Evolutionary conservation across 2,113 vertebrate species (phyloP), one percentile per base, ranked within the genome.

Genomic region (Sinosuthora webbiana): DNA sequence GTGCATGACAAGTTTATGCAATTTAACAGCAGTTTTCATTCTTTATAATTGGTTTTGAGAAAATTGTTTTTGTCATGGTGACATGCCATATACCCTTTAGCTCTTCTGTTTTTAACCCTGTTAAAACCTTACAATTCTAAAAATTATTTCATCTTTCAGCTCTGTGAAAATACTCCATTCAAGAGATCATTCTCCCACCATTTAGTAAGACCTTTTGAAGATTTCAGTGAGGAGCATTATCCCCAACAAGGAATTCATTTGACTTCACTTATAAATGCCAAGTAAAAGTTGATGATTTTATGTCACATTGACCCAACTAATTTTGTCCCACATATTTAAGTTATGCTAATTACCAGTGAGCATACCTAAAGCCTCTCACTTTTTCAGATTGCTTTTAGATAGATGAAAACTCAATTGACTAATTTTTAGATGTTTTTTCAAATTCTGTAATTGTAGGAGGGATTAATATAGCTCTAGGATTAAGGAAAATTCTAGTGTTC

Each of bases 1-100:
- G 47, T 60, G 19, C 60, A 19, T 67, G 67, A 91, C 86, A 77
- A 89, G n/a, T 77, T 95, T 93, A 80, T 50, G 47, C 7, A 89
- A 55, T 80, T 94, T 84, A 91, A 83, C 13, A 75, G 7, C 41
- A 91, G 39, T 93, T 78, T 94, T 94, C 42, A 62, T 75, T 57
- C 42, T 57, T 90, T 82, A 56, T 67, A 67, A 45, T 20, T 42
- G 15, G 15, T 94, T 89, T 73, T 74, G 67, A 81, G 56, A 94
- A 93, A 91, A 82, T 24, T 11, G 25, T 37, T 57, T 44, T 57
- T 93, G 47, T 41, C n/a, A 37, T 35, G n/a, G 9, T 83, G 63
- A 85, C 35, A 57, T 22, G 10, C 41, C n/a, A 39, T 57, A 60
- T 47, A 60, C 1, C 1, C 1, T 78, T 90, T 60, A 65, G 4